A percentile compares a stretch with the other conserved stretches of the same genome.
Evolutionary conservation across 2,888 invertebrate genomes (phyloP).

Genomic region (Athalia cordata): DNA sequence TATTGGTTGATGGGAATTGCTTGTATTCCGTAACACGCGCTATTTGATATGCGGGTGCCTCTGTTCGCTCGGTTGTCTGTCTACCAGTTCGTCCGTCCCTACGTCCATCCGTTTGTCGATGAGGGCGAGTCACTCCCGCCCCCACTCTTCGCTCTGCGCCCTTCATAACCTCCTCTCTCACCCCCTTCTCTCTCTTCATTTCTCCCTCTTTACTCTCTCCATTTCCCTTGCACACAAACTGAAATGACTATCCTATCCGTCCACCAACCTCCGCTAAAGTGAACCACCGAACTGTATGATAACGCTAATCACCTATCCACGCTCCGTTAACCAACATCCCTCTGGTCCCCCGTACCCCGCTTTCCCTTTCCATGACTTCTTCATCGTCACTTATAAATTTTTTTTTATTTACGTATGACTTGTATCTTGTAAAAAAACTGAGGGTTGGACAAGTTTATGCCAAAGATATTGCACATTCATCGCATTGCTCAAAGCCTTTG

Average conservation of each 20-base stretch:
- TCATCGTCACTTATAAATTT: no score
- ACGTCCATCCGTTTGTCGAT: conserved; percentile 22
- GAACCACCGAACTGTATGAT: conserved; percentile 48
- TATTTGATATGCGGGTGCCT: conserved; percentile 71
- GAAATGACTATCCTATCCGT: conserved; percentile 45
- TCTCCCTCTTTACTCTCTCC: conserved; percentile 6
- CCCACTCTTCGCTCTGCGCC: background rate
- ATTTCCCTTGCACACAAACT: conserved; percentile 17
- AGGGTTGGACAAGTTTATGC: no score
- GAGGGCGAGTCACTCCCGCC: conserved; percentile 30
- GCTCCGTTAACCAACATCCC: conserved; percentile 38
- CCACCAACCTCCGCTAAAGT: conserved; percentile 38
- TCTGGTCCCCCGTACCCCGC: background rate
- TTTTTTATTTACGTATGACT: no score
- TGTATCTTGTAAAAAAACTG: no score
- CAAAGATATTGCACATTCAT: no score
- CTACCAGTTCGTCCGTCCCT: background rate
- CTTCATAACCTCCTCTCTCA: background rate
- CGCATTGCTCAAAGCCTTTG: no score
- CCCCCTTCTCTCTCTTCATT: background rate
- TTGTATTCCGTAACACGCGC: conserved; percentile 71
- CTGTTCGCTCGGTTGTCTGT: conserved; percentile 37
- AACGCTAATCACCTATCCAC: conserved; percentile 50
- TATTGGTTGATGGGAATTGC: conserved; percentile 72
- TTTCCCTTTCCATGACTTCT: no score